phyloP scores from a whole-genome alignment of 2,113 vertebrate genomes.

The Ictidomys tridecemlineatus region DNA sequence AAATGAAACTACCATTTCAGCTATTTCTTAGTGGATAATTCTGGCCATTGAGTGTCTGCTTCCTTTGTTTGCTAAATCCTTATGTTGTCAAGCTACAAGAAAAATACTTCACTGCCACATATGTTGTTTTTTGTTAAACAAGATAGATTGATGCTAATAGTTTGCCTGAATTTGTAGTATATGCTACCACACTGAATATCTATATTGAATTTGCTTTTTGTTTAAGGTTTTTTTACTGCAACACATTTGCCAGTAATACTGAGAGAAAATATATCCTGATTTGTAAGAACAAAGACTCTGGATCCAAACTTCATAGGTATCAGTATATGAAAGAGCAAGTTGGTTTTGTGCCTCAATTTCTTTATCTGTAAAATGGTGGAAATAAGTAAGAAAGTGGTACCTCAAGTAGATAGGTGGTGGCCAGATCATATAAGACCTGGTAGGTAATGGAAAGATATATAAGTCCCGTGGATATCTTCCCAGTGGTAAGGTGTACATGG shows the following conservation, averaged over 20 bases:
- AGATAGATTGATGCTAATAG: neutral
- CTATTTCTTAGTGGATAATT: slow-evolving; percentile 59
- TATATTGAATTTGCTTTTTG: slow-evolving; percentile 28
- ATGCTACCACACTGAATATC: neutral
- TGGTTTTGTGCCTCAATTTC: slow-evolving; percentile 4
- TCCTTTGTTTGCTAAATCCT: slow-evolving; percentile 63
- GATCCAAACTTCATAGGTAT: neutral
- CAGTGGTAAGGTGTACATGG: neutral
- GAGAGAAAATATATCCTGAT: neutral
- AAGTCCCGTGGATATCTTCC: neutral
- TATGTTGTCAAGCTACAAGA: slow-evolving; percentile 41
- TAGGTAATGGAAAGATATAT: neutral
- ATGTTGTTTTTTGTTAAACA: slow-evolving; percentile 34
- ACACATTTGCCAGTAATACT: neutral
- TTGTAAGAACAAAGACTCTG: neutral
- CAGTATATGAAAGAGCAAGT: neutral
- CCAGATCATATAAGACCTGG: neutral
- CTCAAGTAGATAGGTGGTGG: neutral
- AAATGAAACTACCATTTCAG: slow-evolving; percentile 64
- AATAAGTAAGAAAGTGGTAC: neutral
- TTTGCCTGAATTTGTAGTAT: neutral
- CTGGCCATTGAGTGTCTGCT: slow-evolving; percentile 34
- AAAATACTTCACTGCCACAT: neutral
- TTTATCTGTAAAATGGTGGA: slow-evolving; percentile 1
- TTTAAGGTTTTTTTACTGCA: slow-evolving; percentile 5